Evolutionary conservation across 2,888 invertebrate species (phyloP), one percentile per base, ranked within the genome.

Genomic region (Homarus gammarus): DNA sequence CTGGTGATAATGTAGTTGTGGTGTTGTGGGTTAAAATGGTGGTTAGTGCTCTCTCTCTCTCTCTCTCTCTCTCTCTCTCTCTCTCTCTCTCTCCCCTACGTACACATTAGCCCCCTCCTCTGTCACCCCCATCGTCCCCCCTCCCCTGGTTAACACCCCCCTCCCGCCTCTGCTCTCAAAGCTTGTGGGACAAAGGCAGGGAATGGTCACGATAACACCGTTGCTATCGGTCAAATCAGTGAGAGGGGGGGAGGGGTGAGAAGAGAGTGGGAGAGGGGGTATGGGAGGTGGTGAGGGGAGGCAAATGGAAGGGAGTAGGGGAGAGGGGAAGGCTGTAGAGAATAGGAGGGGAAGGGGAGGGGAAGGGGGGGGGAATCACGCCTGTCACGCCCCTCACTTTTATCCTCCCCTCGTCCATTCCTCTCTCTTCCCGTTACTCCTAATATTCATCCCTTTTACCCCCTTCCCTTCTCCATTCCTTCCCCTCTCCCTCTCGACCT

Each of bases 201-300:
- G 79, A 36, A n/a, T 33, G 49, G n/a, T 79, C 56, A 79, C 79
- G 79, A 79, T 49, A 79, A 79, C 56, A 31, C 51, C 56, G n/a
- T 8, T 18, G 31, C 22, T 79, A 79, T 79, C 79, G 56, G 79
- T 79, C 79, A 79, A 31, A 79, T 79, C 79, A 79, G 36, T 8
- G 56, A 33, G 79, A 15, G 51, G 51, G 33, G 49, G n/a, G 51
- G 51, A 31, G 49, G 49, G 77, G 49, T n/a, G n/a, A 31, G 49
- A 44, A 49, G 18, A 56, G 33, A 12, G 56, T 31, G 56, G 56
- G 27, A n/a, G 36, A n/a, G 36, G 27, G 22, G n/a, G 40, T 70
- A 31, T 38, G 40, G 36, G 70, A 18, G 18, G 31, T 15, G 40
- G 73, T 2, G 73, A 73, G 73, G 38, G 22, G 40, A 38, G 73